Percentiles rank a stretch among this genome's conserved stretches.
Evolutionary conservation across 2,797 vertebrate species (phyloP).

Genomic region (Leptatherina wallacei): DNA sequence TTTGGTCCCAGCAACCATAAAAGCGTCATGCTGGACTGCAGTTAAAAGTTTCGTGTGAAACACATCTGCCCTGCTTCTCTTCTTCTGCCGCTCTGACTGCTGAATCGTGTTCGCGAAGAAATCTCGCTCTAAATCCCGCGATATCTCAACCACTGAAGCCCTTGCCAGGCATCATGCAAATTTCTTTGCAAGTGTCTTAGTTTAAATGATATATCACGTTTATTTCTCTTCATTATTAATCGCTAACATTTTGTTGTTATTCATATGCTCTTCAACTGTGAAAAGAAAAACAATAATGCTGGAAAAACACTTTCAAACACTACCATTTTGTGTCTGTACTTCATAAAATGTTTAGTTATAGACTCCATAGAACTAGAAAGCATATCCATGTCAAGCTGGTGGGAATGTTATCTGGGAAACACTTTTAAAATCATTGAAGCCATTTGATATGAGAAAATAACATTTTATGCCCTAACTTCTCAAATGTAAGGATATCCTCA

Average conservation of each 20-base stretch:
- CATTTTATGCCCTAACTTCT: no score
- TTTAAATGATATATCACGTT: not conserved
- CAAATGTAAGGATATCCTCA: no score
- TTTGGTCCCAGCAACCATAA: not conserved
- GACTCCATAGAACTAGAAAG: no score
- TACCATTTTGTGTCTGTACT: not conserved
- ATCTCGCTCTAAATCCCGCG: constrained; percentile 45
- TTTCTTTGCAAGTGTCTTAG: not conserved
- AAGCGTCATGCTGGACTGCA: constrained; percentile 46
- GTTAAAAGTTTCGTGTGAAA: not conserved
- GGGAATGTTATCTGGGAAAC: no score
- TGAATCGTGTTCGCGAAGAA: not conserved
- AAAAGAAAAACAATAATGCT: not conserved
- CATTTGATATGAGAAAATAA: no score
- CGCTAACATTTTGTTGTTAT: not conserved
- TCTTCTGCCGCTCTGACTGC: not conserved
- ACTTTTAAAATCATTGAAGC: no score
- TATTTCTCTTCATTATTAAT: not conserved
- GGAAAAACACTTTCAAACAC: not conserved
- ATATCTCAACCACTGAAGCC: constrained; percentile 8
- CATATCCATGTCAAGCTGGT: no score
- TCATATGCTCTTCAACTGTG: not conserved
- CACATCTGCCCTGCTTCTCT: not conserved
- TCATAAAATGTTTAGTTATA: no score
- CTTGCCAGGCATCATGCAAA: no score